These are phyloP conservation scores for Trachelus stipa DNA, from an alignment of 2,888 invertebrate genomes.

Conservation along the genomic window DNA sequence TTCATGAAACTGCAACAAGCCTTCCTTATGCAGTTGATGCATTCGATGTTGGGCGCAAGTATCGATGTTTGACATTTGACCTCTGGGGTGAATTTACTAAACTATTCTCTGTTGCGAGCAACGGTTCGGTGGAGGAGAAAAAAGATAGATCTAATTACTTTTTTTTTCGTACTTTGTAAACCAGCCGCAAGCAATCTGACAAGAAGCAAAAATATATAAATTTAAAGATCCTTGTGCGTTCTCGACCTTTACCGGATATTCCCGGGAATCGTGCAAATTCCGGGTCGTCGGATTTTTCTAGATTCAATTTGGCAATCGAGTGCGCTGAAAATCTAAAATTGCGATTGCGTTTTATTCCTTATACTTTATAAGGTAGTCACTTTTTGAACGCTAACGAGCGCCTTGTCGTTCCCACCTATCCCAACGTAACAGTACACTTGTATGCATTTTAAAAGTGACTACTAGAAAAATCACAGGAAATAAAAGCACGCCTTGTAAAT, in stretches of 20 bases:
- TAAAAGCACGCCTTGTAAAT: too few relatives aligned
- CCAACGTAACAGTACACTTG: too few relatives aligned
- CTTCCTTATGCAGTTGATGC: background rate
- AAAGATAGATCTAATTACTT: too few relatives aligned
- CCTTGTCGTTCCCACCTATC: too few relatives aligned
- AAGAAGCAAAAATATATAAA: too few relatives aligned
- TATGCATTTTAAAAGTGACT: too few relatives aligned
- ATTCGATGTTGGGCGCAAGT: background rate
- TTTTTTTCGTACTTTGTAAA: background rate
- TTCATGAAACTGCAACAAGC: background rate
- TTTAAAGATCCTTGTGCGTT: background rate
- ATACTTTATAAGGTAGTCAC: too few relatives aligned
- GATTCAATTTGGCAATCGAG: background rate
- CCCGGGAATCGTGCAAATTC: background rate
- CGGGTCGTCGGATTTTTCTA: background rate
- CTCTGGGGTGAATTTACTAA: background rate
- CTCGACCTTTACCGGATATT: background rate
- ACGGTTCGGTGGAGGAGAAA: too few relatives aligned
- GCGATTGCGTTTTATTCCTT: too few relatives aligned
- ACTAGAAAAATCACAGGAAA: too few relatives aligned
- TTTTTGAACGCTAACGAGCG: too few relatives aligned
- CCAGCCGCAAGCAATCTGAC: background rate
- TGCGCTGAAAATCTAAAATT: too few relatives aligned
- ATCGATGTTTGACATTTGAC: background rate
- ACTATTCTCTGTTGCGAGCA: background rate